A percentile compares a stretch with the other conserved stretches of the same genome.
Conservation (phyloP, 2,797 vertebrate species). For the Argentina silus region DNA sequence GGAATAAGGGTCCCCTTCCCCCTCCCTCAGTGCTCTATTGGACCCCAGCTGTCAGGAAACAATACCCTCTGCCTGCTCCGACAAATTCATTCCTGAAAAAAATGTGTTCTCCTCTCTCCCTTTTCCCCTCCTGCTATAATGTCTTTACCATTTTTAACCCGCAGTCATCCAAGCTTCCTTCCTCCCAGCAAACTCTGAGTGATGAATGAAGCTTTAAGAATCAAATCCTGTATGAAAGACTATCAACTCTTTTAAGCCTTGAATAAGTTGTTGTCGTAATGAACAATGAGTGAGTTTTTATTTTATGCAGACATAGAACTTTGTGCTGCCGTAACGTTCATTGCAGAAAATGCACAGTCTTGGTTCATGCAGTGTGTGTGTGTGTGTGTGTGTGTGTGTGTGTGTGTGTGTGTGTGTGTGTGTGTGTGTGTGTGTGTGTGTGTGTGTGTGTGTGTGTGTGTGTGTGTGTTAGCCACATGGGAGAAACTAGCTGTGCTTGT, state of each 20-base stretch:
- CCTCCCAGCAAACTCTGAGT: conserved; percentile 71
- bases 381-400: not conserved
- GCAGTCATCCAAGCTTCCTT: conserved; percentile 81
- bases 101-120: conserved; percentile 66
- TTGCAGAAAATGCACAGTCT: not conserved
- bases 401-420: not conserved
- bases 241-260: conserved; percentile 30
- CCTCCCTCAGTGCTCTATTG: conserved; percentile 69
- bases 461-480: not conserved
- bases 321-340: not conserved
- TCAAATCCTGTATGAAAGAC: conserved; percentile 61
- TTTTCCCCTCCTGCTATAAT: conserved; percentile 73
- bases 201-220: conserved; percentile 73
- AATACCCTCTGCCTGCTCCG: conserved; percentile 82
- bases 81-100: conserved; percentile 85
- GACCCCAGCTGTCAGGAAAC: conserved; percentile 86
- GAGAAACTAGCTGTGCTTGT: not conserved
- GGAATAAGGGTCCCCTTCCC: conserved; percentile 72
- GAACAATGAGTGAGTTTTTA: conserved; percentile 42
- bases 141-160: conserved; percentile 87
- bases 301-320: not conserved
- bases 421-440: not conserved
- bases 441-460: not conserved
- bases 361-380: not conserved
- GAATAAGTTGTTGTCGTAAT: conserved; percentile 62